These are phyloP conservation scores for Pantala flavescens DNA, from an alignment of 1,140 invertebrate species.

Conservation along the genomic window DNA sequence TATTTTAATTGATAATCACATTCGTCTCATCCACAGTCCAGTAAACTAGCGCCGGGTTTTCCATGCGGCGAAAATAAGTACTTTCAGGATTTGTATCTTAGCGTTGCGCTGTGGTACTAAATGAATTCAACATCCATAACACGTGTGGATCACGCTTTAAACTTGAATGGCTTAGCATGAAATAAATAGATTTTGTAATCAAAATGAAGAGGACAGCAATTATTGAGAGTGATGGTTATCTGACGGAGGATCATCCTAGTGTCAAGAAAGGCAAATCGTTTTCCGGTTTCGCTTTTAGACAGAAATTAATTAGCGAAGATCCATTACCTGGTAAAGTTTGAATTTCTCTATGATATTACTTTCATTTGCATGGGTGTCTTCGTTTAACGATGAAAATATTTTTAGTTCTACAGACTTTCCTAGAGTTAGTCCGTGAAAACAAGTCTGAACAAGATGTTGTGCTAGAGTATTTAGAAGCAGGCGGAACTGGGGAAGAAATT, in stretches of 20 bases:
- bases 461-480: constrained; percentile 49
- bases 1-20: too few relatives aligned
- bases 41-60: too few relatives aligned
- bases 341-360: background rate
- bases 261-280: background rate
- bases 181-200: too few relatives aligned
- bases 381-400: background rate
- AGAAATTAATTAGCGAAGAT: background rate
- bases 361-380: background rate
- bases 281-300: background rate
- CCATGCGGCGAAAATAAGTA: too few relatives aligned
- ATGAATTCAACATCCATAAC: too few relatives aligned
- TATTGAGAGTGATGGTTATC: background rate
- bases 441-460: constrained; percentile 36
- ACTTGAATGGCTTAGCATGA: too few relatives aligned
- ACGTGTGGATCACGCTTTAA: too few relatives aligned
- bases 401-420: background rate
- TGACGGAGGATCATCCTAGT: background rate
- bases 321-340: background rate
- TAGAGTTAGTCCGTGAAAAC: background rate
- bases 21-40: too few relatives aligned
- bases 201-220: background rate
- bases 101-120: too few relatives aligned
- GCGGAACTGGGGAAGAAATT: constrained; percentile 55
- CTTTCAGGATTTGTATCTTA: too few relatives aligned